A percentile compares a stretch with the other conserved stretches of the same genome.
Conservation (phyloP, 2,888 invertebrate genomes). For the Acleris cristana region DNA sequence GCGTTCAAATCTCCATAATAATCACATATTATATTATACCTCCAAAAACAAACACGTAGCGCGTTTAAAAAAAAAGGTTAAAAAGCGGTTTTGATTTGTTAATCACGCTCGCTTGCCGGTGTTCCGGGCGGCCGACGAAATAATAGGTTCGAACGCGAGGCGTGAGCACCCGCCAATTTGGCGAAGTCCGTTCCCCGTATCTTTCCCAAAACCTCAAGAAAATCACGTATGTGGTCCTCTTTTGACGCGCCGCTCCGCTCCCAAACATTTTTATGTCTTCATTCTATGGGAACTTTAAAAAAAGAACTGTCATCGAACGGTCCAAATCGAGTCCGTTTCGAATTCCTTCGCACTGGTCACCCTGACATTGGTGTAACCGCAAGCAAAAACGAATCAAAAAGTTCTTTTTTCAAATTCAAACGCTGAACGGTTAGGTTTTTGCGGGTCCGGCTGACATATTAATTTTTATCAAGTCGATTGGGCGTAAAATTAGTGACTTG, state of each 20-base stretch:
- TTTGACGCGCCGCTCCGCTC: constrained; percentile 72
- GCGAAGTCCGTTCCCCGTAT: constrained; percentile 64
- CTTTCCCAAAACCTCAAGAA: constrained; percentile 58
- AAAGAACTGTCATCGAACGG: constrained; percentile 60
- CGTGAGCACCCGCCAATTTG: constrained; percentile 79
- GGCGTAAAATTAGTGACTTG: constrained; percentile 77
- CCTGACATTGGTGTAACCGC: constrained; percentile 73
- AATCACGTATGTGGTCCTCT: constrained; percentile 77
- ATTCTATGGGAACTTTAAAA: constrained; percentile 73
- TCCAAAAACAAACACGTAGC: constrained; percentile 80
- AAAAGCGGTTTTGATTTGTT: constrained; percentile 69
- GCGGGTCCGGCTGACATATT: constrained; percentile 67
- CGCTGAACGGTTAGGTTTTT: constrained; percentile 62
- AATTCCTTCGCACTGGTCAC: constrained; percentile 73
- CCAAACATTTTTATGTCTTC: constrained; percentile 82
- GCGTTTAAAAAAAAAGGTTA: constrained; percentile 53
- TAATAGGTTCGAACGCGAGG: constrained; percentile 77
- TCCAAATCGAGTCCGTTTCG: constrained; percentile 59
- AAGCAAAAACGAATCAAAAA: constrained; percentile 72
- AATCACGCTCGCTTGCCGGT: constrained; percentile 69
- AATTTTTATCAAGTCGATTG: constrained; percentile 78
- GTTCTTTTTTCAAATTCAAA: constrained; percentile 62
- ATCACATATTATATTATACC: constrained; percentile 68
- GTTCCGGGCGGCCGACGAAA: constrained; percentile 70
- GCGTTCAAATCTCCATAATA: constrained; percentile 72